phyloP scores from a whole-genome alignment of 2,113 vertebrate genomes.

The Aptenodytes forsteri region DNA sequence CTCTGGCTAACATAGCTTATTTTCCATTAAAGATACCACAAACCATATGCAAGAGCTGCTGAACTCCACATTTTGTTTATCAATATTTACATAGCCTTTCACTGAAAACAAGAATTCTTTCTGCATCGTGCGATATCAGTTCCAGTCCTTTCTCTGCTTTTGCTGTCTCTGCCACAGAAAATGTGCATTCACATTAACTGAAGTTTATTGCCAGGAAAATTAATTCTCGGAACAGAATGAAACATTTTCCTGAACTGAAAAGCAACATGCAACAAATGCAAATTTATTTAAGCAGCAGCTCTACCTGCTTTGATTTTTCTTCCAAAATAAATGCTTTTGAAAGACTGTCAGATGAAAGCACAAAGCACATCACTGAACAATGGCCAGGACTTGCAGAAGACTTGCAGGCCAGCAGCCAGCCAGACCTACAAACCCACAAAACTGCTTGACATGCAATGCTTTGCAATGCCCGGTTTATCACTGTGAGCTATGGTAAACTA shows the following conservation, averaged over 20 bases:
- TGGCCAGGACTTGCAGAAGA: neutral
- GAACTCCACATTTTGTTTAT: slow-evolving; percentile 7
- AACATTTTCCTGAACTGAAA: slow-evolving; percentile 66
- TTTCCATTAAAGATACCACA: slow-evolving; percentile 12
- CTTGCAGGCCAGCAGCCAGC: neutral
- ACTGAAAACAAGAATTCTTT: slow-evolving; percentile 47
- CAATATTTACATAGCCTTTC: slow-evolving; percentile 57
- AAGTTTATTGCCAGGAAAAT: slow-evolving; percentile 58
- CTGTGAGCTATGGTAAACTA: neutral
- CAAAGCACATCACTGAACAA: neutral
- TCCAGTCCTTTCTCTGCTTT: neutral
- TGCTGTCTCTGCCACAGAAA: slow-evolving; percentile 49
- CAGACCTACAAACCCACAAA: neutral
- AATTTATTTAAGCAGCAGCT: slow-evolving; percentile 61
- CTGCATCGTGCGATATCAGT: slow-evolving; percentile 17
- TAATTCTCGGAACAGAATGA: slow-evolving; percentile 54
- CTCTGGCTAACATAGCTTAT: neutral
- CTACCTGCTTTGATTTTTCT: neutral
- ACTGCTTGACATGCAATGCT: neutral
- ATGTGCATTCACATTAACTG: neutral
- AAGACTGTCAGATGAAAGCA: neutral
- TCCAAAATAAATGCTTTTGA: neutral
- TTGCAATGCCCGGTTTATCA: neutral
- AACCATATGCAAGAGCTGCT: slow-evolving; percentile 14
- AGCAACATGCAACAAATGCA: slow-evolving; percentile 9